Percentiles rank a stretch among this genome's conserved stretches.
Evolutionary conservation across 1,140 invertebrate species (phyloP).

Genomic region (Schlechtendalia chinensis): DNA sequence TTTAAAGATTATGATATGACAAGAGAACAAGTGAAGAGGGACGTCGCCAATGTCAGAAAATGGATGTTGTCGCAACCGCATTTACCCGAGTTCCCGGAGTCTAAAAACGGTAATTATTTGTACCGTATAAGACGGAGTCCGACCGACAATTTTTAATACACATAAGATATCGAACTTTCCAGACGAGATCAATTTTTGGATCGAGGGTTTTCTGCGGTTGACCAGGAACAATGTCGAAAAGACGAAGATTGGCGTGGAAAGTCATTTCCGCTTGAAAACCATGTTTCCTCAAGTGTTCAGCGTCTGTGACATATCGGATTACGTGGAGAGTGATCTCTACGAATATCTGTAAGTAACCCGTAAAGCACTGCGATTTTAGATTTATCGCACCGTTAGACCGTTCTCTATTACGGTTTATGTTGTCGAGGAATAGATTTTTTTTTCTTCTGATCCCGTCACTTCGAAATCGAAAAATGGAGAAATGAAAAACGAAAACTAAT

Average conservation of each 20-base stretch:
- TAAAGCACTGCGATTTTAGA: background rate
- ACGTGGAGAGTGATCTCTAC: constrained; percentile 40
- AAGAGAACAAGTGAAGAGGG: constrained; percentile 43
- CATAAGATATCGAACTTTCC: background rate
- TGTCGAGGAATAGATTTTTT: no score
- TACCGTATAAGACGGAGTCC: no score
- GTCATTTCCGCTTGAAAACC: constrained; percentile 38
- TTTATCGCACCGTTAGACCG: background rate
- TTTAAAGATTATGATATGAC: constrained; percentile 41
- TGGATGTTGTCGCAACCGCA: constrained; percentile 54
- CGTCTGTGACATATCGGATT: constrained; percentile 14
- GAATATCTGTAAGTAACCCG: constrained; percentile 43
- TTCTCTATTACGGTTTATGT: no score
- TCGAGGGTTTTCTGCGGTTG: constrained; percentile 44
- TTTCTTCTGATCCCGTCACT: no score
- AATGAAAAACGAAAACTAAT: no score
- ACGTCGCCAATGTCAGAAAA: constrained; percentile 52
- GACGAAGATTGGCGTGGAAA: constrained; percentile 30
- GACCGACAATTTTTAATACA: no score
- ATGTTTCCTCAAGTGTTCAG: constrained; percentile 29
- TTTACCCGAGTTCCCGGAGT: constrained; percentile 52
- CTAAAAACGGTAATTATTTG: constrained; percentile 39
- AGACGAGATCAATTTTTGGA: constrained; percentile 49
- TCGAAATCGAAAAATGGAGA: no score
- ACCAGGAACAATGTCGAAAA: constrained; percentile 47